Evolutionary conservation across 2,888 invertebrate genomes (phyloP).

Genomic region (Tubulanus polymorphus): DNA sequence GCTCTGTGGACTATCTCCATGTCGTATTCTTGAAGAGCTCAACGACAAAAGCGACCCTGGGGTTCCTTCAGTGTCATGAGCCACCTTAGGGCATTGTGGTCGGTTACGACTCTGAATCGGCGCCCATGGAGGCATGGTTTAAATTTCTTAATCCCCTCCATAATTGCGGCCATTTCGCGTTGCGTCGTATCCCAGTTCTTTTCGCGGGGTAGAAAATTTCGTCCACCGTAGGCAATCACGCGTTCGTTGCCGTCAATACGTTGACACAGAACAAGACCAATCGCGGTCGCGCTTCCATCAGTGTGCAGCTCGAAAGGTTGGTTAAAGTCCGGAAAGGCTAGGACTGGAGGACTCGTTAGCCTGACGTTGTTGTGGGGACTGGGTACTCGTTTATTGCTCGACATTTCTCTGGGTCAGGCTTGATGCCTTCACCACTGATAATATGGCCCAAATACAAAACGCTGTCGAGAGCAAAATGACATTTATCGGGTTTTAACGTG

Average conservation of each 20-base stretch:
- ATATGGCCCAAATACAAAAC: background rate
- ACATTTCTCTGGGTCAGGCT: background rate
- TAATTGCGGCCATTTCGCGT: conserved; percentile 22
- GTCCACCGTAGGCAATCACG: conserved; percentile 7
- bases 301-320: conserved; percentile 18
- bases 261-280: conserved; percentile 22
- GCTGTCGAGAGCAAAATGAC: background rate
- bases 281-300: conserved; percentile 17
- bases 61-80: conserved; percentile 11
- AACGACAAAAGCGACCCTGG: conserved; percentile 15
- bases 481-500: background rate
- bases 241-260: conserved; percentile 1
- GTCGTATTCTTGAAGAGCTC: conserved; percentile 17
- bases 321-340: conserved; percentile 19
- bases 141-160: conserved; percentile 19
- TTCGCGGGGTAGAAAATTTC: conserved; percentile 11
- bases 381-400: background rate
- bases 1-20: conserved; percentile 13
- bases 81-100: conserved; percentile 18
- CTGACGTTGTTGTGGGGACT: conserved; percentile 6
- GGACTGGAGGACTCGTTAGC: conserved; percentile 14
- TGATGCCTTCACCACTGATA: background rate
- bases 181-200: conserved; percentile 19
- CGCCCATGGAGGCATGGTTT: conserved; percentile 17
- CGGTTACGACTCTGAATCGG: conserved; percentile 19